Evolutionary conservation across 1,140 invertebrate species (phyloP), one percentile per base, ranked within the genome.

Genomic region (Ptiloglossa arizonensis): DNA sequence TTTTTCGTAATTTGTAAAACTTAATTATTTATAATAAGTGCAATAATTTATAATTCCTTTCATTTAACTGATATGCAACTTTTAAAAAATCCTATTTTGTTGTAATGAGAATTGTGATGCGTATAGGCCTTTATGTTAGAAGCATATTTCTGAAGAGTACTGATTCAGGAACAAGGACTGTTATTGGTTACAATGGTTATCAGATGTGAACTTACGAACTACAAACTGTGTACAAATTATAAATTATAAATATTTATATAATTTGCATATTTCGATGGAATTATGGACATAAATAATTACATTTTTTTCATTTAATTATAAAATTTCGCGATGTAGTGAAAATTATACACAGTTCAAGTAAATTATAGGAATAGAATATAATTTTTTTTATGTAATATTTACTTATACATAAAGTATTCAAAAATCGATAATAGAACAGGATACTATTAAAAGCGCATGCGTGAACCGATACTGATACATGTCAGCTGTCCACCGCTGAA

Each of bases 351-450:
- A 3, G 57, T 24, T 2, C 24, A 15, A 57, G 6, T 22, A 46
- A 0, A 38, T n/a, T 54, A n/a, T 50, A 15, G 5, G 32, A 57
- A 24, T 57, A 38, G 48, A 35, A 35, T 13, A 3, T 35, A 1
- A 35, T 11, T 69, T 60, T 70, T 41, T 70, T 77, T 60, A 77
- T 44, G 67, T 77, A 77, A 77, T 70, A 29, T 77, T 69, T 68
- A 15, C 54, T 41, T 69, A 46, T 60, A 77, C 57, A 35, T 71
- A 46, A 71, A 70, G 46, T 29, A 70, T 77, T 62, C 24, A 81
- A 86, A 87, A 87, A 88, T 88, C 87, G 86, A 88, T 88, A 86
- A 83, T 44, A 62, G 81, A 68, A 57, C 64, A 46, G 35, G 32
- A 59, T 73, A 62, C 50, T 66, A 50, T 59, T 68, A 70, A 85